These are phyloP conservation scores for Regulus satrapa DNA, from an alignment of 2,113 vertebrate genomes.

Conservation along the genomic window DNA sequence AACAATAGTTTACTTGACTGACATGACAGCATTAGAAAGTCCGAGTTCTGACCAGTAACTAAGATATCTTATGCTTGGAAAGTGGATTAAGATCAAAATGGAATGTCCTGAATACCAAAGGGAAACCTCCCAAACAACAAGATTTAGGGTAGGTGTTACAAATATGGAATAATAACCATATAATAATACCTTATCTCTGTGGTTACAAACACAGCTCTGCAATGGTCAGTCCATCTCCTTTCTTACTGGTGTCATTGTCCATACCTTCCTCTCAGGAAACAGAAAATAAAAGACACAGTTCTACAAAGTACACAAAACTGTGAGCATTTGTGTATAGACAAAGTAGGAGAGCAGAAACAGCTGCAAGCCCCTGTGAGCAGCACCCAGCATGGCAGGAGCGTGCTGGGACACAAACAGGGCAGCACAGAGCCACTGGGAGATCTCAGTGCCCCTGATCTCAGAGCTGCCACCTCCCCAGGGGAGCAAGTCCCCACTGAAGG, in stretches of 20 bases:
- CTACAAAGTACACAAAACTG: not conserved
- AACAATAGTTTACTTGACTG: slow-evolving; percentile 9
- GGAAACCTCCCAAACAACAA: not conserved
- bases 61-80: not conserved
- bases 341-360: not conserved
- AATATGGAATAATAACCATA: not conserved
- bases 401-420: not conserved
- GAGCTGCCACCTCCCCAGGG: not conserved
- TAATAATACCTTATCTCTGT: not conserved
- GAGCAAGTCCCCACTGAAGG: not conserved
- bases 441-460: not conserved
- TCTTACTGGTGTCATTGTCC: not conserved
- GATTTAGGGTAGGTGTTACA: not conserved
- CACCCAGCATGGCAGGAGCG: fast-evolving
- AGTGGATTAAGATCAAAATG: not conserved
- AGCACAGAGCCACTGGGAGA: not conserved
- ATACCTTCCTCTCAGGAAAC: not conserved
- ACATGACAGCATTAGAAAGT: not conserved
- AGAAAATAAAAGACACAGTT: not conserved
- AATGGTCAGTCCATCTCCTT: not conserved
- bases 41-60: not conserved
- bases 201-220: not conserved
- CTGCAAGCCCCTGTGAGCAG: not conserved
- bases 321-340: fast-evolving
- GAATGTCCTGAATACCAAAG: not conserved